Evolutionary conservation across 2,888 invertebrate genomes (phyloP).

Genomic region (Unio delphinus): DNA sequence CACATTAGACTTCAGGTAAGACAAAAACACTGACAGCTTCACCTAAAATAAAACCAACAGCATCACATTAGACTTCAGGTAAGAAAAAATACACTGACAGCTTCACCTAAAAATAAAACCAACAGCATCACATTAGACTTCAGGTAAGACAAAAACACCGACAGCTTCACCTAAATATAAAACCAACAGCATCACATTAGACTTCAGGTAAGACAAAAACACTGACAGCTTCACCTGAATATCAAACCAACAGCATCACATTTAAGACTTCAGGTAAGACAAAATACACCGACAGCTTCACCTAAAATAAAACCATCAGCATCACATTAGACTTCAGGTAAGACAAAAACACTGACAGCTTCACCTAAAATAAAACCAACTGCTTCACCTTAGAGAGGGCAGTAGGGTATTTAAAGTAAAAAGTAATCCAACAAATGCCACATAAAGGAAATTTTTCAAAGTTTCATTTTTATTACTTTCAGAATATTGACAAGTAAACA

Average conservation of each 20-base stretch:
- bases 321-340: conserved; percentile 57
- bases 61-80: conserved; percentile 55
- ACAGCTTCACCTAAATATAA: conserved; percentile 61
- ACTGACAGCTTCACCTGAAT: conserved; percentile 66
- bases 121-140: conserved; percentile 8
- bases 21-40: conserved; percentile 63
- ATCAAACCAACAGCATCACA: too few species aligned
- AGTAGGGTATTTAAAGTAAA: neutral
- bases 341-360: conserved; percentile 62
- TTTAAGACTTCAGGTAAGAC: conserved; percentile 64
- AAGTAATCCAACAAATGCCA: neutral
- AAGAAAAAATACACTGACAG: conserved; percentile 65
- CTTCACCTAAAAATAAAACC: conserved; percentile 59
- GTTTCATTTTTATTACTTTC: neutral
- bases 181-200: conserved; percentile 26
- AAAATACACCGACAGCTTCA: conserved; percentile 66
- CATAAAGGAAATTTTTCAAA: neutral
- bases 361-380: conserved; percentile 54
- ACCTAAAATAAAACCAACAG: conserved; percentile 49
- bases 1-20: conserved; percentile 52
- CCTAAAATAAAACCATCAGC: conserved; percentile 40
- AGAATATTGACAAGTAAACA: neutral
- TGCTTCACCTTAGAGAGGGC: too few species aligned
- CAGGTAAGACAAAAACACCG: conserved; percentile 66
- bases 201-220: conserved; percentile 64